phyloP scores from a whole-genome alignment of 2,888 invertebrate genomes.

The Sylvicola cinctus region DNA sequence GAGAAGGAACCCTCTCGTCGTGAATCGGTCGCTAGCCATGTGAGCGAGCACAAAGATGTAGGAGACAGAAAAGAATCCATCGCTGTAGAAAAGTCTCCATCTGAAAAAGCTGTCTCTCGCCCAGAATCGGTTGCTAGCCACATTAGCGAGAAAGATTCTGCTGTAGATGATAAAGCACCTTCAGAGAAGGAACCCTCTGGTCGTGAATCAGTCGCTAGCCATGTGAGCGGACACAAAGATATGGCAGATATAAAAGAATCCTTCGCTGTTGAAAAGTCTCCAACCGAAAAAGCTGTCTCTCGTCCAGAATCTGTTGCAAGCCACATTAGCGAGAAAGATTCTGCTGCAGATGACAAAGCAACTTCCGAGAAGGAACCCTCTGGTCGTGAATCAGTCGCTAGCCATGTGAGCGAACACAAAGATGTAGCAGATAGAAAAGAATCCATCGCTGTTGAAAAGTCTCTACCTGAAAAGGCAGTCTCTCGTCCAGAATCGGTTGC shows the following conservation, averaged over 20 bases:
- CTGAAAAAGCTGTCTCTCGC: too few relatives aligned
- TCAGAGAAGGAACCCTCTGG: too few relatives aligned
- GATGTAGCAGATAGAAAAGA: background rate
- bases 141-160: conserved; percentile 2
- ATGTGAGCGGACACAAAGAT: too few relatives aligned
- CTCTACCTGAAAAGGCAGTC: background rate
- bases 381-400: conserved; percentile 4
- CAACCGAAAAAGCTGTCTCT: background rate
- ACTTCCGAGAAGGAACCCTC: conserved; percentile 4
- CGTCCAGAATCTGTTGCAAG: background rate
- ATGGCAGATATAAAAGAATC: too few relatives aligned
- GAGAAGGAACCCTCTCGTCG: too few relatives aligned
- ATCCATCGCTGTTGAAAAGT: background rate
- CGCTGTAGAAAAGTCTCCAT: too few relatives aligned
- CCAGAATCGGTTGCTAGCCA: too few relatives aligned
- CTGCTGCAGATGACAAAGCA: background rate
- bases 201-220: conserved; percentile 6
- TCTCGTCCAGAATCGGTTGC: background rate
- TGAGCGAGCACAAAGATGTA: too few relatives aligned
- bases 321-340: background rate
- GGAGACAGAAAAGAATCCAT: too few relatives aligned
- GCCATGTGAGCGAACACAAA: conserved; percentile 3
- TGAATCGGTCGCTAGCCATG: too few relatives aligned
- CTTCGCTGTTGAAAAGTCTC: background rate
- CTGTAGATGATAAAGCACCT: too few relatives aligned